phyloP scores from a whole-genome alignment of 2,888 invertebrate genomes.

The Ashinkailepas kermadecensis region DNA sequence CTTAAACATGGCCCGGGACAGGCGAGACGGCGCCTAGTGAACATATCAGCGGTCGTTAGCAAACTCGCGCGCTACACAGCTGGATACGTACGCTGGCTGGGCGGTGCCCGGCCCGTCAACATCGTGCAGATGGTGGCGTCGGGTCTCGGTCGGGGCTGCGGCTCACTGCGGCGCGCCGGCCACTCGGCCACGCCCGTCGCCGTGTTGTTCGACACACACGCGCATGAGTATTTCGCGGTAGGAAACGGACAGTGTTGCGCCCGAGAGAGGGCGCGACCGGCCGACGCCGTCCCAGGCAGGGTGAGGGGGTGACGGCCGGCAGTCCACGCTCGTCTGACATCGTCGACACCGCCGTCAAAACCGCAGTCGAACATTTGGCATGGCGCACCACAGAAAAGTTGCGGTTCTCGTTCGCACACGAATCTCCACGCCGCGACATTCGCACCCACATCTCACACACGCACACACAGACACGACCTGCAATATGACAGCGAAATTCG shows the following conservation, averaged over 20 bases:
- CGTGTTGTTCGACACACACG: no score
- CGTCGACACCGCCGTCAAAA: neutral
- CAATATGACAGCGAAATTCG: neutral
- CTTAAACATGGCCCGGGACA: neutral
- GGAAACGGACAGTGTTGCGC: no score
- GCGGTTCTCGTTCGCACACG: neutral
- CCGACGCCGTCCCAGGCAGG: neutral
- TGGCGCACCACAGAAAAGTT: neutral
- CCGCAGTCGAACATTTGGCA: neutral
- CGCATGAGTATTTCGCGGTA: no score
- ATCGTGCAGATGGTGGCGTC: no score
- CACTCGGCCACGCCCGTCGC: no score
- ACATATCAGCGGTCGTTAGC: neutral
- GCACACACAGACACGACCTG: neutral
- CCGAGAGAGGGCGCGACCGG: neutral
- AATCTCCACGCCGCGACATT: neutral
- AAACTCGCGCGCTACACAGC: no score
- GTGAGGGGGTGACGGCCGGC: neutral
- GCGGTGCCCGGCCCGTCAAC: no score
- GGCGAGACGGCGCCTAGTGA: neutral
- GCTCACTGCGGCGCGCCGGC: no score
- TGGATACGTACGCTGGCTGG: no score
- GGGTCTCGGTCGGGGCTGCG: no score
- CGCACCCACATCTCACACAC: neutral
- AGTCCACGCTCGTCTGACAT: neutral